Percentiles rank a stretch among this genome's conserved stretches.
These are phyloP conservation scores for Pomatorhinus ruficollis DNA, from an alignment of 2,113 vertebrate genomes.

Conservation along the genomic window DNA sequence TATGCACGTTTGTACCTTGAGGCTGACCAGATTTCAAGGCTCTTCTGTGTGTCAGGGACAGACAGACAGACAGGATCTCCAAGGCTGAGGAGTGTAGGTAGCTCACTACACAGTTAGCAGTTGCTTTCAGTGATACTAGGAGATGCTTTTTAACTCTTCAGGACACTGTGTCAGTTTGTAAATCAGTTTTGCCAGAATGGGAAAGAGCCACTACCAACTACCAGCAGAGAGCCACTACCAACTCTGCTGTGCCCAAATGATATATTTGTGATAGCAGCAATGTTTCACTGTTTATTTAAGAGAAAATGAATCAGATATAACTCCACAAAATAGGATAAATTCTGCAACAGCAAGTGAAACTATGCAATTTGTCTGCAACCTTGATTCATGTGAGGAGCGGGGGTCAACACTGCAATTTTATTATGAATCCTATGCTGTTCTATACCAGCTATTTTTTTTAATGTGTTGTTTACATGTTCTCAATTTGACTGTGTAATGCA, in stretches of 20 bases:
- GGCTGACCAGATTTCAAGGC: neutral
- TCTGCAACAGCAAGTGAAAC: neutral
- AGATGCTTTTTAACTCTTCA: neutral
- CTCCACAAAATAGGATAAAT: neutral
- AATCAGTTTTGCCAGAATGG: neutral
- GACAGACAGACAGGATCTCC: neutral
- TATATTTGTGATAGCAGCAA: neutral
- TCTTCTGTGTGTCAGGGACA: neutral
- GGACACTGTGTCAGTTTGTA: neutral
- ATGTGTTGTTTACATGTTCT: neutral
- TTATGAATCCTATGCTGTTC: neutral
- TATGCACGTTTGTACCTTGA: neutral
- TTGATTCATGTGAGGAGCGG: fast-evolving
- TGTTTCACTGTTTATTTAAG: neutral
- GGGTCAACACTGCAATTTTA: neutral
- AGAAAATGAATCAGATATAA: neutral
- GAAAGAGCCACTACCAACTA: neutral
- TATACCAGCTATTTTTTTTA: neutral
- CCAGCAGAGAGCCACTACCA: neutral
- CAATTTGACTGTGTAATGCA: neutral
- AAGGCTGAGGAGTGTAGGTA: no score
- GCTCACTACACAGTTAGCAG: neutral
- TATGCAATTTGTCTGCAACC: neutral
- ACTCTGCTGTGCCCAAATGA: neutral
- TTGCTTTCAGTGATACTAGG: neutral